A percentile compares a stretch with the other conserved stretches of the same genome.
Conservation (phyloP, 2,888 invertebrate genomes). For the Bellardia bayeri region DNA sequence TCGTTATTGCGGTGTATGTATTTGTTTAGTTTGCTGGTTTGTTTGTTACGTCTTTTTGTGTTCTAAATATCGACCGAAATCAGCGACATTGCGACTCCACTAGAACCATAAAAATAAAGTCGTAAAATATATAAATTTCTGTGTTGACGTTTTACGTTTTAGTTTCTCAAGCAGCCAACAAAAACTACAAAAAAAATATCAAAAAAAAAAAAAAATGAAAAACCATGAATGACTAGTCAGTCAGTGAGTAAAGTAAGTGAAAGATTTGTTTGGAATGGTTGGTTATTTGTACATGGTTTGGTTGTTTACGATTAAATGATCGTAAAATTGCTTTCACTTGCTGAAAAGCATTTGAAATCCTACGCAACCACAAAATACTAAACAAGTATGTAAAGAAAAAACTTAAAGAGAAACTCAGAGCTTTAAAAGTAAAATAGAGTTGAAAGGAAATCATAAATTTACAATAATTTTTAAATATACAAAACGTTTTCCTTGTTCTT, state of each 20-base stretch:
- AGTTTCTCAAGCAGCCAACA: slow-evolving; percentile 19
- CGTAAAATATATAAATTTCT: slow-evolving; percentile 69
- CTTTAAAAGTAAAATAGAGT: slow-evolving; percentile 43
- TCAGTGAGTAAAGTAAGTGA: slow-evolving; percentile 21
- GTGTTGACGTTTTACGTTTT: slow-evolving; percentile 67
- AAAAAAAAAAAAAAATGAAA: slow-evolving; percentile 37
- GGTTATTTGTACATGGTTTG: slow-evolving; percentile 57
- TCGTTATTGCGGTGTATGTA: background rate
- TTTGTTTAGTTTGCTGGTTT: background rate
- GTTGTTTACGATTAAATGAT: slow-evolving; percentile 66
- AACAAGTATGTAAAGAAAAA: slow-evolving; percentile 2
- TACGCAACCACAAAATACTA: slow-evolving; percentile 33
- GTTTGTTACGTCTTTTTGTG: slow-evolving; percentile 22
- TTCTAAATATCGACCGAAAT: slow-evolving; percentile 71
- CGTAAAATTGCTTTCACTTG: slow-evolving; percentile 72
- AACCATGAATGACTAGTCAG: slow-evolving; percentile 42
- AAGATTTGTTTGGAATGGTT: slow-evolving; percentile 13
- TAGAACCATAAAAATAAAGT: slow-evolving; percentile 79
- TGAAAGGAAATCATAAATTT: slow-evolving; percentile 53
- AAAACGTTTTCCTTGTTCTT: background rate
- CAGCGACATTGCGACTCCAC: slow-evolving; percentile 81
- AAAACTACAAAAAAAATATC: background rate
- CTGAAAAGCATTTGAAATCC: slow-evolving; percentile 34
- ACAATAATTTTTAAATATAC: slow-evolving; percentile 17
- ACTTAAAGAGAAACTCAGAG: slow-evolving; percentile 5